Conservation (phyloP, 2,888 invertebrate species). For the Sepiola atlantica region DNA sequence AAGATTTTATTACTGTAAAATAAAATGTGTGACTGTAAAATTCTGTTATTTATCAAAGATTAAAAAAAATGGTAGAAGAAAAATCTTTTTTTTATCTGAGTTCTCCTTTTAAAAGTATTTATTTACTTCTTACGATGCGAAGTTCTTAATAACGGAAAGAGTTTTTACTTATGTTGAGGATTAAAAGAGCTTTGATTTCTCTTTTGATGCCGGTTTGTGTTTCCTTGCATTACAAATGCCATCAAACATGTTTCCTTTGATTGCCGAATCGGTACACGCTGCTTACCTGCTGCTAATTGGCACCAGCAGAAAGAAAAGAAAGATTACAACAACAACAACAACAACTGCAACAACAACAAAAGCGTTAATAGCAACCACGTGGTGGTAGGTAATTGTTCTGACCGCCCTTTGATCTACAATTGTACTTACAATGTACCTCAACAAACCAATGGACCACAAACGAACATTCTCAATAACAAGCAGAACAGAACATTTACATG, state of each 20-base stretch:
- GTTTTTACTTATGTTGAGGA: neutral
- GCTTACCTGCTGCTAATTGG: constrained; percentile 22
- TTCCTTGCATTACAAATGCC: neutral
- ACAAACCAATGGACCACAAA: neutral
- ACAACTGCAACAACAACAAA: neutral
- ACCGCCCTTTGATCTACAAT: neutral
- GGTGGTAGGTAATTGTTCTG: neutral
- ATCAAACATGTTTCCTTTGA: constrained; percentile 9
- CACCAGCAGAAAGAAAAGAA: neutral
- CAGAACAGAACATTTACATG: neutral
- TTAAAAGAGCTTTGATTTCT: neutral
- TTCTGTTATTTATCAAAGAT: neutral
- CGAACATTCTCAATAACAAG: neutral
- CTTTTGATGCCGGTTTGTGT: neutral
- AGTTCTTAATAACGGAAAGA: neutral
- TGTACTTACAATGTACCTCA: neutral
- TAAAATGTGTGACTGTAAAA: neutral
- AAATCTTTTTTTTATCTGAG: neutral
- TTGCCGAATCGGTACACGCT: neutral
- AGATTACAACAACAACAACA: too few relatives aligned
- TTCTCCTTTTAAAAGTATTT: neutral
- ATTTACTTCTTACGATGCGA: neutral
- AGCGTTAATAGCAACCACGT: neutral
- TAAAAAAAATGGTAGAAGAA: neutral
- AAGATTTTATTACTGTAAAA: neutral